Percentiles rank a stretch among this genome's conserved stretches.
These are phyloP conservation scores for Uria lomvia DNA, from an alignment of 2,113 vertebrate genomes.

Conservation along the genomic window DNA sequence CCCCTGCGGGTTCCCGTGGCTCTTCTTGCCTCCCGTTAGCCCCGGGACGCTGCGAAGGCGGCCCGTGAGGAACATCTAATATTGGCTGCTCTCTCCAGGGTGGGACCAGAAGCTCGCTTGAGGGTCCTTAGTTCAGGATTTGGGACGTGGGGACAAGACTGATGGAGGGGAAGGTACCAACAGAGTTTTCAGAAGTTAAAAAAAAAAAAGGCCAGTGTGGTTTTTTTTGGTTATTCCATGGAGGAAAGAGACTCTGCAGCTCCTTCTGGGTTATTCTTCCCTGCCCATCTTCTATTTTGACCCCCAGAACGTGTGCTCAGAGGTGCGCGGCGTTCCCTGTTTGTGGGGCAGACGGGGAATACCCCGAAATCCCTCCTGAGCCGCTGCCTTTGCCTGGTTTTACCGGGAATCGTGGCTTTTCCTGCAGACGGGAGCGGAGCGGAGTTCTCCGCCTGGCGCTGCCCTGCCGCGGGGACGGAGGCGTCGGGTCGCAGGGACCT, in stretches of 20 bases:
- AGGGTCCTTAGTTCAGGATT: no score
- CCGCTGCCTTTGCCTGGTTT: neutral
- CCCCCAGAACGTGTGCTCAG: neutral
- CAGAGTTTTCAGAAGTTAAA: neutral
- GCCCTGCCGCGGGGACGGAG: neutral
- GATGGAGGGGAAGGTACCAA: fast-evolving
- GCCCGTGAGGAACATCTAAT: fast-evolving
- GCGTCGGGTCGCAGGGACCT: neutral
- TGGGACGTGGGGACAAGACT: neutral
- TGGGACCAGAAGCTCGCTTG: no score
- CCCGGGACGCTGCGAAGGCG: neutral
- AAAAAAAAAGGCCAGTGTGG: fast-evolving
- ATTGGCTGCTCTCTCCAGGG: neutral
- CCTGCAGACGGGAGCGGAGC: neutral
- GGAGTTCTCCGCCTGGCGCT: neutral
- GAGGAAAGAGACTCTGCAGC: neutral
- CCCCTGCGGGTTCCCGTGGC: neutral
- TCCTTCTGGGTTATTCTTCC: neutral
- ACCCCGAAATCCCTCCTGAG: neutral
- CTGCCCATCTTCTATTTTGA: neutral
- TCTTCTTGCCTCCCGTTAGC: neutral
- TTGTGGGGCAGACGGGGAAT: no score
- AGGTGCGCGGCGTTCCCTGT: neutral
- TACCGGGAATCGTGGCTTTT: neutral
- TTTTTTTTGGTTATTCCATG: neutral